Base-by-base conservation (phyloP, 2,797 vertebrate genomes). In the Denticeps clupeoides region DNA sequence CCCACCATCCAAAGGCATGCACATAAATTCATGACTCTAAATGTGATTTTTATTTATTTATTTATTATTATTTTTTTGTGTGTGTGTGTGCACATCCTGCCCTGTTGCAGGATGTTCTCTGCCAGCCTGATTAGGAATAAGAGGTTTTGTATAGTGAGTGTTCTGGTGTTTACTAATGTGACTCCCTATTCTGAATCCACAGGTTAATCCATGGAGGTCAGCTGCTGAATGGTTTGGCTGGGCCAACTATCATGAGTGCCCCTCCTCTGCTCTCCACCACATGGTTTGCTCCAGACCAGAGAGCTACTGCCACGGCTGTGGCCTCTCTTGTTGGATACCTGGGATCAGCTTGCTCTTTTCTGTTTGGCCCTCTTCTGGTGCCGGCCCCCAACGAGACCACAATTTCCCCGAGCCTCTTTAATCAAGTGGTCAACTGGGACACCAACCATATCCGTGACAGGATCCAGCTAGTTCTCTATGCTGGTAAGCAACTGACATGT, bases 171-270 rank as follows among this genome's bases (percentile, higher is more conserved):
- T n/a, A 16, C 28, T 44, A 22, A 2, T 21, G 16, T n/a, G 16
- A 1, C 3, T 59, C 27, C 23, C 18, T 49, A 35, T 31, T 46
- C 38, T 51, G 1, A 13, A 23, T 63, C 45, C 75, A 3, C 72
- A 99, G 95, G 84, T 68, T 99, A 31, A 91, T 99, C 53, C 93
- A 99, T 0, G 89, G 86, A 29, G 95, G 93, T 41, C 95, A 99
- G 71, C 68, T 99, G 22, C 60, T 99, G n/a, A 98, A 99, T 10
- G 95, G 93, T 55, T 58, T 99, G 58, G 95, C 90, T 0, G 95
- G 95, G 4, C 93, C 95, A 0, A 97, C 92, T 7, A 77, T 90
- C 29, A 91, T 90, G 87, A 96, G 91, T 0, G 92, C 91, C 0
- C 89, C 89, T 2, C 95, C 93, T 0, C 89, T 88, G 63, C 90